These are phyloP conservation scores for Heliconius hewitsoni DNA, from an alignment of 1,140 invertebrate genomes.

Conservation along the genomic window DNA sequence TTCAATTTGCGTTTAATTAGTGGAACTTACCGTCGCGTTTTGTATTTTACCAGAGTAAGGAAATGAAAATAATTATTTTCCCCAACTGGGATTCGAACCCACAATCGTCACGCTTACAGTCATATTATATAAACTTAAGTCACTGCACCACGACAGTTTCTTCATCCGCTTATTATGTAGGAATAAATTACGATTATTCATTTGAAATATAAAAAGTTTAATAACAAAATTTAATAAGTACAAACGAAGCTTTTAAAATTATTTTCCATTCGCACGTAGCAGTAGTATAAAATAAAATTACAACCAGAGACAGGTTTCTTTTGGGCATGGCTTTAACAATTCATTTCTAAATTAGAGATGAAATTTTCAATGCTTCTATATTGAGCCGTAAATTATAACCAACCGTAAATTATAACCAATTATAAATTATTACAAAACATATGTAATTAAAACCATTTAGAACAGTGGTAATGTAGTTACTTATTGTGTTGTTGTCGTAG, in stretches of 20 bases:
- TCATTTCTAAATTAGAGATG: conserved; percentile 57
- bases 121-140: too few relatives aligned
- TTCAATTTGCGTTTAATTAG: too few relatives aligned
- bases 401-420: conserved; percentile 18
- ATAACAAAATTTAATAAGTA: not conserved
- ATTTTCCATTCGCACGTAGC: not conserved
- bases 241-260: not conserved
- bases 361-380: conserved; percentile 52
- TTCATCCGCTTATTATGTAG: too few relatives aligned
- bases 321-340: conserved; percentile 54
- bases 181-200: too few relatives aligned
- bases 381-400: conserved; percentile 33
- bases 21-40: too few relatives aligned
- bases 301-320: conserved; percentile 49
- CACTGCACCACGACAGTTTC: too few relatives aligned
- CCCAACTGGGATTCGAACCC: not conserved
- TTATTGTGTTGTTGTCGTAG: too few relatives aligned
- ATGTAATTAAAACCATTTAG: not conserved
- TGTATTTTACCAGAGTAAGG: too few relatives aligned
- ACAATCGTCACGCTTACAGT: not conserved
- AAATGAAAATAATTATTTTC: too few relatives aligned
- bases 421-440: too few relatives aligned
- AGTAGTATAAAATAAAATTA: conserved; percentile 32
- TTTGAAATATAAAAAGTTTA: too few relatives aligned
- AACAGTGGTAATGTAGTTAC: not conserved